phyloP scores from a whole-genome alignment of 2,888 invertebrate species.

The Anarsia innoxiella region DNA sequence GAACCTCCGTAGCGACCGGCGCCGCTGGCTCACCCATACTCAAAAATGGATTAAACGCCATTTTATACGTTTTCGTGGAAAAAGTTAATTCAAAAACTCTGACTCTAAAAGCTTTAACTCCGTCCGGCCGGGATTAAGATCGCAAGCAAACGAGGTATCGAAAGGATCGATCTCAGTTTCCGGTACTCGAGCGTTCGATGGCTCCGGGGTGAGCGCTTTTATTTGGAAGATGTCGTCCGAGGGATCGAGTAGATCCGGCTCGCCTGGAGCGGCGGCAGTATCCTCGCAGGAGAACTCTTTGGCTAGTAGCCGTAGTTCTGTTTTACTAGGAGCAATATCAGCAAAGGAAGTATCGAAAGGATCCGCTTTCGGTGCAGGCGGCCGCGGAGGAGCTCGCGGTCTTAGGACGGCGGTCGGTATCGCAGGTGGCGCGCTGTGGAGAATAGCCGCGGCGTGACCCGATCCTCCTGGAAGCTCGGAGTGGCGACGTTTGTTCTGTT shows the following conservation, averaged over 20 bases:
- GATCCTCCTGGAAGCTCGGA: slow-evolving; percentile 61
- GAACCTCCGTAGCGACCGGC: slow-evolving; percentile 63
- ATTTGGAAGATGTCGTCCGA: slow-evolving; percentile 75
- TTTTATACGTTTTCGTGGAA: slow-evolving; percentile 35
- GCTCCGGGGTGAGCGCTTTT: slow-evolving; percentile 83
- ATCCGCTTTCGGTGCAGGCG: slow-evolving; percentile 68
- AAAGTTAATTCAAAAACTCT: slow-evolving; percentile 72
- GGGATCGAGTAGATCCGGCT: slow-evolving; percentile 65
- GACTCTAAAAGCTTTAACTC: slow-evolving; percentile 86
- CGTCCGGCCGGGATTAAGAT: slow-evolving; percentile 83
- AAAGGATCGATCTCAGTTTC: slow-evolving; percentile 82
- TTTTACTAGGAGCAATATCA: slow-evolving; percentile 84
- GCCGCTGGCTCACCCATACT: slow-evolving; percentile 80
- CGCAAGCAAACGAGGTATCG: slow-evolving; percentile 86
- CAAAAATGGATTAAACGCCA: slow-evolving; percentile 87
- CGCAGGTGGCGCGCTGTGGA: slow-evolving; percentile 46
- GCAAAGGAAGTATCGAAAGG: slow-evolving; percentile 94
- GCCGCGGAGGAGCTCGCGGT: slow-evolving; percentile 60
- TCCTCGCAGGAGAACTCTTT: slow-evolving; percentile 80
- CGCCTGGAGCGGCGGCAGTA: slow-evolving; percentile 26
- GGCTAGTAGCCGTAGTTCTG: slow-evolving; percentile 85
- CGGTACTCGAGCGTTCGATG: slow-evolving; percentile 36
- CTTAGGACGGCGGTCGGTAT: slow-evolving; percentile 80
- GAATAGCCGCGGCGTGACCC: slow-evolving; percentile 53
- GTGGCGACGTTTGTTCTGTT: slow-evolving; percentile 60